Conservation (phyloP, 2,888 invertebrate genomes). For the Thecophora atra region DNA sequence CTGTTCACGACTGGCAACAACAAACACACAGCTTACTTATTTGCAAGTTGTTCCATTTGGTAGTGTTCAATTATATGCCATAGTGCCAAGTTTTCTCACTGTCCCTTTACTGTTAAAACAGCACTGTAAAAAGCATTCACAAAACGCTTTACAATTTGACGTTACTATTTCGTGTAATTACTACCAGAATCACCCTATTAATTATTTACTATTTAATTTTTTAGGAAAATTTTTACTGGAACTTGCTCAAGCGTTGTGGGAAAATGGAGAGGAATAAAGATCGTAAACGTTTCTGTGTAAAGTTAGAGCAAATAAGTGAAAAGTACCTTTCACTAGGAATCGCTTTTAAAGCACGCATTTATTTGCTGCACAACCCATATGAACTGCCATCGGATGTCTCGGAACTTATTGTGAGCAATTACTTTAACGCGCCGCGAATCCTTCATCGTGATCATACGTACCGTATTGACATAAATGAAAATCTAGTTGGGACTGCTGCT, state of each 20-base stretch:
- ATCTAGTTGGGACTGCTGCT: conserved; percentile 61
- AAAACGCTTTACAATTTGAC: too few species aligned
- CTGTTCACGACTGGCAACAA: too few species aligned
- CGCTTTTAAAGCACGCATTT: conserved; percentile 63
- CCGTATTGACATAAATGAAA: conserved; percentile 70
- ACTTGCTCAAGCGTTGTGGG: conserved; percentile 60
- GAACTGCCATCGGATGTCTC: conserved; percentile 66
- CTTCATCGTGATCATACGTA: conserved; percentile 74
- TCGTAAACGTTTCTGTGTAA: conserved; percentile 54
- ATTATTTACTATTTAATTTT: not conserved
- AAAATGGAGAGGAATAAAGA: conserved; percentile 44
- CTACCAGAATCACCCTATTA: too few species aligned
- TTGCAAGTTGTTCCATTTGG: too few species aligned
- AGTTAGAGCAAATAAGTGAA: conserved; percentile 57
- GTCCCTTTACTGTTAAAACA: too few species aligned
- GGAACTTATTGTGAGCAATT: conserved; percentile 72
- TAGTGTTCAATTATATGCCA: too few species aligned
- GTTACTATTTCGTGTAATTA: too few species aligned
- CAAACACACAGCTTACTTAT: too few species aligned
- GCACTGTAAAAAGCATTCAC: too few species aligned
- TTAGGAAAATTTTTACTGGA: conserved; percentile 64
- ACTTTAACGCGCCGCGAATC: conserved; percentile 75
- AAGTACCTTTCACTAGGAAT: conserved; percentile 60
- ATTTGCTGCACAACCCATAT: conserved; percentile 61
- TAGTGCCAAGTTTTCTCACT: too few species aligned